Evolutionary conservation across 2,797 vertebrate genomes (phyloP).

Genomic region (Hippopotamyrus pictus): DNA sequence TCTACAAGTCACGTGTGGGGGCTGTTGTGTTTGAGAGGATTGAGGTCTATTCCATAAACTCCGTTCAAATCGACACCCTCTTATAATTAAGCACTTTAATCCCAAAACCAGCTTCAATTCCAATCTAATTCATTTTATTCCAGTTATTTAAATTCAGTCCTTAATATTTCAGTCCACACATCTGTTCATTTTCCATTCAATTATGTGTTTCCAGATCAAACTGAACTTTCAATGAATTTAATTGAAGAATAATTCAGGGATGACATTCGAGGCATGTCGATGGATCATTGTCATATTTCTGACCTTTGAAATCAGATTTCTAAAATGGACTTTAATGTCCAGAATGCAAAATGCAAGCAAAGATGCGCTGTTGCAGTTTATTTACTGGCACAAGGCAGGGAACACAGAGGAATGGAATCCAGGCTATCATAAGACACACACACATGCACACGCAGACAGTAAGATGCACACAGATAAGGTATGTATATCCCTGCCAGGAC

Average conservation of each 20-base stretch:
- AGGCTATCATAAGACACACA: background rate
- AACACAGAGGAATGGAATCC: background rate
- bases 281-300: background rate
- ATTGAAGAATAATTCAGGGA: background rate
- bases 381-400: background rate
- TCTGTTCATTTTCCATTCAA: constrained; percentile 3
- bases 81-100: constrained; percentile 5
- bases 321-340: background rate
- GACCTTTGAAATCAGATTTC: background rate
- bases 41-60: background rate
- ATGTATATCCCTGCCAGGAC: background rate
- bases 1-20: background rate
- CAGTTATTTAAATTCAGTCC: constrained; percentile 12
- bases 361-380: background rate
- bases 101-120: background rate
- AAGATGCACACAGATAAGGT: background rate
- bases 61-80: background rate
- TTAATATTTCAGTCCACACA: background rate
- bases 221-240: constrained; percentile 2
- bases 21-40: background rate
- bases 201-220: constrained; percentile 4
- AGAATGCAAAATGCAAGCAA: background rate
- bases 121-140: constrained; percentile 6
- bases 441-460: background rate
- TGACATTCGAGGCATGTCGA: background rate